Conservation (phyloP, 2,797 vertebrate species). For the Acomys russatus region DNA sequence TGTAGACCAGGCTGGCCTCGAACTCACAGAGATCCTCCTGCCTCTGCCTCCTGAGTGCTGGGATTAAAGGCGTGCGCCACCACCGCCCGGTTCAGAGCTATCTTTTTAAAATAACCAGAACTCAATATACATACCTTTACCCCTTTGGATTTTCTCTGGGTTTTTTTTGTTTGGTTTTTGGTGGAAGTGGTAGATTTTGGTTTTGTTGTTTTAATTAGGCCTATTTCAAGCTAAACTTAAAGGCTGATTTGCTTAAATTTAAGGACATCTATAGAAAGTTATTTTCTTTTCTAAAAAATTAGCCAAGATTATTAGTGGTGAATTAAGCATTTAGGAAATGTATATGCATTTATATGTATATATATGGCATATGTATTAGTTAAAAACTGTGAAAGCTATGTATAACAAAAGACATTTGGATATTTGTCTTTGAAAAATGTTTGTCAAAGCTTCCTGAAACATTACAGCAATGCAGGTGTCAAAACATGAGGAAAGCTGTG, state of each 20-base stretch:
- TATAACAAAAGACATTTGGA: conserved; percentile 5
- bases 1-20: too few relatives aligned
- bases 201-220: background rate
- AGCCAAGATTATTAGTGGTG: background rate
- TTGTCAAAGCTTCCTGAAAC: background rate
- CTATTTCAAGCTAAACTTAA: background rate
- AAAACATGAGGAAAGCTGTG: background rate
- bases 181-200: background rate
- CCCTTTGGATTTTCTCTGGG: background rate
- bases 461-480: background rate
- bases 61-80: too few relatives aligned
- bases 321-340: background rate
- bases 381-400: background rate
- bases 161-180: too few relatives aligned
- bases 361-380: background rate
- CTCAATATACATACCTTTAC: background rate
- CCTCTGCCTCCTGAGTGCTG: too few relatives aligned
- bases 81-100: background rate
- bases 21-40: too few relatives aligned
- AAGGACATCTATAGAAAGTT: background rate
- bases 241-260: background rate
- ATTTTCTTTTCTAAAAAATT: background rate
- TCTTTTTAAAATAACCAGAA: conserved; percentile 39
- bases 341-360: background rate
- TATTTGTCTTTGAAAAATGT: conserved; percentile 59